Evolutionary conservation across 2,888 invertebrate species (phyloP).

Genomic region (Drosophila fungiperda): DNA sequence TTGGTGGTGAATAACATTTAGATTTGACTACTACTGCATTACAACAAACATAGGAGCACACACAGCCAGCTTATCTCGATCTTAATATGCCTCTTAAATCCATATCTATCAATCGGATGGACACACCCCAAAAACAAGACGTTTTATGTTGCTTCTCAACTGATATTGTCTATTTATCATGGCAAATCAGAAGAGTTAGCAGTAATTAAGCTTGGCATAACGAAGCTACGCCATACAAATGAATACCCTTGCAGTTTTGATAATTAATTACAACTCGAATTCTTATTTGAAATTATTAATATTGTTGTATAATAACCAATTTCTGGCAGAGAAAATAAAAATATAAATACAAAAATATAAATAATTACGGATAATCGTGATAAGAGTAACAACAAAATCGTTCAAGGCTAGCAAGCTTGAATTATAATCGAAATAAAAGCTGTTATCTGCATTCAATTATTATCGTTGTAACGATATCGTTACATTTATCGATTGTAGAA

Average conservation of each 20-base stretch:
- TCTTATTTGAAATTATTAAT: neutral
- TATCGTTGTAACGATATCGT: neutral
- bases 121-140: slow-evolving; percentile 28
- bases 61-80: slow-evolving; percentile 31
- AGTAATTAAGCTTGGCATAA: neutral
- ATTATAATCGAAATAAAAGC: neutral
- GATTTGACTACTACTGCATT: slow-evolving; percentile 2
- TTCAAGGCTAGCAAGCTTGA: neutral
- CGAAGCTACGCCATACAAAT: neutral
- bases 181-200: slow-evolving; percentile 14
- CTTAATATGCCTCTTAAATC: neutral
- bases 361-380: neutral
- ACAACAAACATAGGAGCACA: neutral
- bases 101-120: slow-evolving; percentile 5
- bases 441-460: neutral
- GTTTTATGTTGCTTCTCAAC: slow-evolving; percentile 31
- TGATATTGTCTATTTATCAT: slow-evolving; percentile 30
- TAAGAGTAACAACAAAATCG: neutral
- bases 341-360: neutral
- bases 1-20: slow-evolving; percentile 5
- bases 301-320: neutral
- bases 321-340: neutral
- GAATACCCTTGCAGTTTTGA: slow-evolving; percentile 12
- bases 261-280: neutral
- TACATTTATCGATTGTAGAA: neutral